Percentiles rank a stretch among this genome's conserved stretches.
phyloP scores from a whole-genome alignment of 2,797 vertebrate species.

The Allobates femoralis region DNA sequence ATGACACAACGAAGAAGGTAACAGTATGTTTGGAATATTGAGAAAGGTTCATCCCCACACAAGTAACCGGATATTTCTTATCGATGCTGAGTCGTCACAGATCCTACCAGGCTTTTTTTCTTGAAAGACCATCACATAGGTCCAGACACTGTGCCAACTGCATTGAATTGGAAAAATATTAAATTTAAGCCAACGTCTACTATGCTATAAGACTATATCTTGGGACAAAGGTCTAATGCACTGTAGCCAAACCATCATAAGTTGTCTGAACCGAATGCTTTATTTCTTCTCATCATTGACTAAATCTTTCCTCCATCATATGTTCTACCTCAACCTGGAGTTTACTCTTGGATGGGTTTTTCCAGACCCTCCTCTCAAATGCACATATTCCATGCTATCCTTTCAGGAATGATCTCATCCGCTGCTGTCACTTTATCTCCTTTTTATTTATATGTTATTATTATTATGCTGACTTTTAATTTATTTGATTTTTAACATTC shows the following conservation, averaged over 20 bases:
- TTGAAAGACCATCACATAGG: too few relatives aligned
- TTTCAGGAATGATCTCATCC: neutral
- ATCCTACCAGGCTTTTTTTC: too few relatives aligned
- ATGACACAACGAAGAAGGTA: too few relatives aligned
- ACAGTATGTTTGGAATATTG: too few relatives aligned
- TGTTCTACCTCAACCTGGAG: neutral
- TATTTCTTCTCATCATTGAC: neutral
- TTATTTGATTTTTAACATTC: too few relatives aligned
- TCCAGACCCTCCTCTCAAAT: neutral
- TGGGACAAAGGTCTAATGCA: neutral
- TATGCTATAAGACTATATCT: neutral
- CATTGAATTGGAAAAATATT: too few relatives aligned
- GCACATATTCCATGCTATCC: neutral
- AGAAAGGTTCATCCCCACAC: too few relatives aligned
- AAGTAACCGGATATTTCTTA: too few relatives aligned
- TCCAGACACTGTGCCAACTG: too few relatives aligned
- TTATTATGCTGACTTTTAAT: too few relatives aligned
- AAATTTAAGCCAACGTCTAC: neutral
- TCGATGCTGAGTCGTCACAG: too few relatives aligned
- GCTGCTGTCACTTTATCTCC: neutral
- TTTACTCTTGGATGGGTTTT: too few relatives aligned
- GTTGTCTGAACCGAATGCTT: neutral
- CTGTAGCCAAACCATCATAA: neutral
- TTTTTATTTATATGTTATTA: conserved; percentile 1
- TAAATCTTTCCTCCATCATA: neutral